Evolutionary conservation across 2,888 invertebrate genomes (phyloP).

Genomic region (Erebia aethiops): DNA sequence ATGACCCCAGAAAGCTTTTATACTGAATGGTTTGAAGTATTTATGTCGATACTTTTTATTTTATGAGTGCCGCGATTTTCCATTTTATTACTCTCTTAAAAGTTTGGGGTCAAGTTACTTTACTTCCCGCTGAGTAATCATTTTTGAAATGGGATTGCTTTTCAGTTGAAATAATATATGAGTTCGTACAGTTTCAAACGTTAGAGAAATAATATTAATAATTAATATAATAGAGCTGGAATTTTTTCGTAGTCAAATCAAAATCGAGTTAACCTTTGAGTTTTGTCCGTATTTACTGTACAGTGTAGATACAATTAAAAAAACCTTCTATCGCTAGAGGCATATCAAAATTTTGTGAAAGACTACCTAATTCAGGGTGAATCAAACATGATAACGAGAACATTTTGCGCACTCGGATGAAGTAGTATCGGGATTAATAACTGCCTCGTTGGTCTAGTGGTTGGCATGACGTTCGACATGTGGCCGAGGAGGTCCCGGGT

Average conservation of each 20-base stretch:
- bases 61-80: constrained; percentile 29
- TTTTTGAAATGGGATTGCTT: constrained; percentile 19
- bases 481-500: no score
- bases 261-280: no score
- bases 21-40: constrained; percentile 6
- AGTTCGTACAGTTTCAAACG: neutral
- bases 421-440: no score
- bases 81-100: constrained; percentile 37
- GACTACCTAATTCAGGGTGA: no score
- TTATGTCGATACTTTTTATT: constrained; percentile 30
- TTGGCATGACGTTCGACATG: no score
- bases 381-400: no score
- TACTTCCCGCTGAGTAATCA: constrained; percentile 22
- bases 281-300: no score
- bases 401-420: no score
- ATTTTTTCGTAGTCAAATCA: neutral
- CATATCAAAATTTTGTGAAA: no score
- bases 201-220: neutral
- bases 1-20: constrained; percentile 8
- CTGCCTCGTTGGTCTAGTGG: no score
- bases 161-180: constrained; percentile 3
- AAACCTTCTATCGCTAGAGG: no score
- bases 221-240: neutral
- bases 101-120: constrained; percentile 24
- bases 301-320: no score